Evolutionary conservation across 2,888 invertebrate genomes (phyloP), one percentile per base, ranked within the genome.

Genomic region (Eupithecia inturbata): DNA sequence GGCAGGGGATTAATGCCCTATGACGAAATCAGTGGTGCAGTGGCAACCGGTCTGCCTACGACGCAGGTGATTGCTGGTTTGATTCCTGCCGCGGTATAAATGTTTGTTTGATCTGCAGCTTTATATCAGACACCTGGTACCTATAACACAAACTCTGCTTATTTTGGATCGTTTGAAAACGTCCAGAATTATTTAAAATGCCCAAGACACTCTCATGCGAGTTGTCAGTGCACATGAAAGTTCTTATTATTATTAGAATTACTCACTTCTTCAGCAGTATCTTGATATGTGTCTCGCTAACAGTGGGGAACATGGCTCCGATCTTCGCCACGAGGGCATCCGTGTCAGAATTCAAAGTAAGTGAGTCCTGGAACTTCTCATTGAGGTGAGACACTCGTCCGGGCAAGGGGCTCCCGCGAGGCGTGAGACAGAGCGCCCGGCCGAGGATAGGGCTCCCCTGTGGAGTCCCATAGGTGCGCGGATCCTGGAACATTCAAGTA

Each of bases 221-320:
- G n/a, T 49, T 49, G 49, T n/a, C 22, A 53, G n/a, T 22, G 9
- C 53, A 53, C 9, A 22, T 49, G n/a, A 6, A 49, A n/a, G 49
- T 49, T 49, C 3, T 22, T 57, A 57, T 39, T 49, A 12, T 22
- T 57, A 57, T 39, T 39, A 26, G 16, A 22, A 45, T 14, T 28
- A 70, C 97, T 97, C 95, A 98, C 98, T 98, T 98, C 91, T 98
- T 98, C 71, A 98, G 91, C 80, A 98, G 95, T 81, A 98, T 95
- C 83, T 97, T 96, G 86, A 98, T 98, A 87, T 98, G 98, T 36
- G 97, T 97, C 85, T 98, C 98, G 76, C 97, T 96, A 70, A 98
- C 98, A 10, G 98, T 98, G 3, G 98, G 98, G 88, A 98, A 98
- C 96, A 98, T 97, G 66, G 97, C 96, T 83, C 97, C 96, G 82